Conservation (phyloP, 1,140 invertebrate genomes). For the Leucophenga varia region DNA sequence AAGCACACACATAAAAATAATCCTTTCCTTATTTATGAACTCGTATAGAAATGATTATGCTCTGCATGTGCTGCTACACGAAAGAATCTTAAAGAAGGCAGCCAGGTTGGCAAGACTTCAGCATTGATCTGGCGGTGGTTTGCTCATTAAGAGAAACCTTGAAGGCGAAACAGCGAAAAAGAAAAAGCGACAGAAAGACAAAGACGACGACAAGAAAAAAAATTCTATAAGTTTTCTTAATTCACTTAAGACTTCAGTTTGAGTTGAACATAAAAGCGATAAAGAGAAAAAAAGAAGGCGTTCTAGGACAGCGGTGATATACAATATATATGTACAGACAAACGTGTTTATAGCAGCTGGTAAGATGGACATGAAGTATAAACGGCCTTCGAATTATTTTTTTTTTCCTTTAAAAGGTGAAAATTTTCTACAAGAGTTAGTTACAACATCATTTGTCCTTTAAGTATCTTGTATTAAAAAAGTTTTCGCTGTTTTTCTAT, state of each 20-base stretch:
- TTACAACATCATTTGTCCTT: slow-evolving; percentile 37
- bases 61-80: too few species aligned
- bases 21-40: slow-evolving; percentile 46
- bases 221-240: slow-evolving; percentile 49
- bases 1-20: slow-evolving; percentile 30
- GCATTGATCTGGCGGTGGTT: slow-evolving; percentile 2
- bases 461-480: slow-evolving; percentile 50
- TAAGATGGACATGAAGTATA: too few species aligned
- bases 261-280: slow-evolving; percentile 10
- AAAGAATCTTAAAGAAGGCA: too few species aligned
- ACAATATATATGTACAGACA: too few species aligned
- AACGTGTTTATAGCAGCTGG: too few species aligned
- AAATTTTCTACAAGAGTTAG: slow-evolving; percentile 13
- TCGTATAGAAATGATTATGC: too few species aligned
- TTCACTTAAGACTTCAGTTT: slow-evolving; percentile 48
- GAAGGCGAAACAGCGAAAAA: slow-evolving; percentile 8
- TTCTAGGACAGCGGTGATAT: too few species aligned
- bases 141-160: slow-evolving; percentile 45
- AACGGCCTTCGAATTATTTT: too few species aligned
- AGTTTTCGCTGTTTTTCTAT: slow-evolving; percentile 19
- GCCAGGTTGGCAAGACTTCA: too few species aligned
- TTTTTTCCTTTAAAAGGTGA: neutral
- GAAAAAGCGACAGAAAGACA: neutral
- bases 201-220: slow-evolving; percentile 21
- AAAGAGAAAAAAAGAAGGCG: too few species aligned